Base-by-base conservation (phyloP, 1,140 invertebrate genomes). In the Sinonovacula constricta region DNA sequence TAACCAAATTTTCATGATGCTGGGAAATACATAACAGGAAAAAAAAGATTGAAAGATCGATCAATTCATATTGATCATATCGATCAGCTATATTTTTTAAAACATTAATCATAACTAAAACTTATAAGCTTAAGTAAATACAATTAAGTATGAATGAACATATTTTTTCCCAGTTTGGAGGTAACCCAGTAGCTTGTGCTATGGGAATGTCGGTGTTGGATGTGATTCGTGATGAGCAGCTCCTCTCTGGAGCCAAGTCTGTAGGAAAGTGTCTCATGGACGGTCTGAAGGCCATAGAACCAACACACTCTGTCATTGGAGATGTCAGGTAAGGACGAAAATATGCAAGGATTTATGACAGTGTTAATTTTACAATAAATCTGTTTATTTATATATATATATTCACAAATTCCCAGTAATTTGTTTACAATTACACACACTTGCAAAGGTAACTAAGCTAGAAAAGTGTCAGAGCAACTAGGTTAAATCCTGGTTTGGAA, bases 161-260 rank as follows among this genome's bases (percentile, higher is more conserved):
- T n/a, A n/a, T n/a, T n/a, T 45, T 22, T 67, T 14, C 93, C 65
- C 90, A 97, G 96, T 99, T 97, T 89, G 98, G 98, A 3, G 98
- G 98, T 2, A 99, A 99, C 92, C 97, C 98, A 51, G 98, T 99
- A 0, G 98, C 97, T 0, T 99, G 97, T 90, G 97, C 98, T 0
- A 95, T 99, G 79, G 97, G 97, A 2, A 95, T 97, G 89, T 97
- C 97, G 12, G 98, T 99, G 4, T 94, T 99, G 88, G 96, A 98
- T 86, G 95, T 97, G 0, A 96, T 99, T 74, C 95, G 97, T 86
- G 94, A 95, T 56, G 97, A 99, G 83, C 88, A 93, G 59, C 91
- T 99, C 15, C 92, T 95, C 84, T 94, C 97, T 81, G 94, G 97
- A 84, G 97, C 97, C 0, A 89, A 92, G 0, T 91, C 93, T 39